A percentile compares a stretch with the other conserved stretches of the same genome.
These are phyloP conservation scores for Drosophila macrothrix DNA, from an alignment of 2,888 invertebrate species.

Conservation along the genomic window DNA sequence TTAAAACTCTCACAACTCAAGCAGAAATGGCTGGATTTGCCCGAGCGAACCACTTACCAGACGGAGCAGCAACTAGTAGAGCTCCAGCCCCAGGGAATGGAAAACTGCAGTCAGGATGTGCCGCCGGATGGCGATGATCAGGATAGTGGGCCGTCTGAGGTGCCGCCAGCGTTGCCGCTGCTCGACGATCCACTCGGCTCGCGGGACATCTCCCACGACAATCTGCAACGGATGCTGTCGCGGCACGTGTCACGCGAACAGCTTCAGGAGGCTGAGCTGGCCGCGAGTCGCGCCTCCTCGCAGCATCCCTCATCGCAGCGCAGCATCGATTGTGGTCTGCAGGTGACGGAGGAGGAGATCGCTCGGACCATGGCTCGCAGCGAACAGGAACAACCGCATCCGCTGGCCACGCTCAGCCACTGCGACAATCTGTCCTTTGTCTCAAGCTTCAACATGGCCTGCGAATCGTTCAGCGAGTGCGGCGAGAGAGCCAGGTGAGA, in stretches of 20 bases:
- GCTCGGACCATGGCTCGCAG: constrained; percentile 90
- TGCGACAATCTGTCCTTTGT: constrained; percentile 94
- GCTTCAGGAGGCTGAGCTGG: constrained; percentile 86
- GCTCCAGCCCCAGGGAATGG: constrained; percentile 31
- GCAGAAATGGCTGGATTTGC: constrained; percentile 83
- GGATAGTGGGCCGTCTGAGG: constrained; percentile 92
- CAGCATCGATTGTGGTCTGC: constrained; percentile 90
- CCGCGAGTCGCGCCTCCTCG: constrained; percentile 84
- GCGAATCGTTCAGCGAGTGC: constrained; percentile 85
- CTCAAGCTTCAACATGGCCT: constrained; percentile 90
- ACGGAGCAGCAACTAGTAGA: constrained; percentile 85
- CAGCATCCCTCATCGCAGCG: constrained; percentile 92
- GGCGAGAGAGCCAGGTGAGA: constrained; percentile 85
- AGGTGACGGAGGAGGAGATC: constrained; percentile 97
- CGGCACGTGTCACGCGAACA: constrained; percentile 88
- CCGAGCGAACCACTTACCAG: constrained; percentile 75
- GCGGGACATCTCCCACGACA: constrained; percentile 93
- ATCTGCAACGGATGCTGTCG: constrained; percentile 87
- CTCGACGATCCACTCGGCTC: constrained; percentile 93
- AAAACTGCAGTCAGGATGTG: constrained; percentile 40
- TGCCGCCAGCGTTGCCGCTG: constrained; percentile 92
- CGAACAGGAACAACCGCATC: constrained; percentile 89
- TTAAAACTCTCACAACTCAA: constrained; percentile 88
- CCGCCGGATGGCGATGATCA: constrained; percentile 88
- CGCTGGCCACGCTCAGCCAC: constrained; percentile 94